Conservation (phyloP, 1,140 invertebrate genomes). For the Heliconius nattereri region DNA sequence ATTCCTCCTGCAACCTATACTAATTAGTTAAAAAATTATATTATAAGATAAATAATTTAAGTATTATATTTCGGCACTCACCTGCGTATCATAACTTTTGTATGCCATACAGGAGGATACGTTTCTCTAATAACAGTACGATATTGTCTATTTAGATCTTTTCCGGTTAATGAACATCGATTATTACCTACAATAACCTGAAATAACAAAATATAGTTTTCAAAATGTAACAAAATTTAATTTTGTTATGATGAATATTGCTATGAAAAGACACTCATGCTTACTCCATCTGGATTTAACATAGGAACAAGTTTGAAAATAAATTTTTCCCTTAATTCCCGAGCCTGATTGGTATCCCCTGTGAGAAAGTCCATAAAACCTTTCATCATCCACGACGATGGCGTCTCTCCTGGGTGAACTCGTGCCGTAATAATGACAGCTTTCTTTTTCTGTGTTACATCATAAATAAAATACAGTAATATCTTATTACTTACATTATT, state of each 20-base stretch:
- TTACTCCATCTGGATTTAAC: conserved; percentile 97
- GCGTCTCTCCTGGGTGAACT: conserved; percentile 98
- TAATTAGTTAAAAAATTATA: conserved; percentile 12
- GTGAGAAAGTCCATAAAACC: conserved; percentile 95
- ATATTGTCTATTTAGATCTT: conserved; percentile 94
- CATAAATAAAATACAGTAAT: neutral
- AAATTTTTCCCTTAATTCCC: conserved; percentile 93
- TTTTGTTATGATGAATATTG: neutral
- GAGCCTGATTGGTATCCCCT: conserved; percentile 88
- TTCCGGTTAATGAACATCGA: conserved; percentile 92
- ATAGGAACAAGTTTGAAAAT: conserved; percentile 98
- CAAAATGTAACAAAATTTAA: too few species aligned
- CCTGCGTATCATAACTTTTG: conserved; percentile 92
- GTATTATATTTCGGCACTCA: conserved; percentile 53
- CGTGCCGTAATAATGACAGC: conserved; percentile 93
- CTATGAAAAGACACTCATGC: conserved; percentile 24
- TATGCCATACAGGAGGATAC: conserved; percentile 96
- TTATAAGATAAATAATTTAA: neutral
- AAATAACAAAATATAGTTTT: conserved; percentile 43
- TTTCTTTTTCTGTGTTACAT: conserved; percentile 85
- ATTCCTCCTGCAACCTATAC: conserved; percentile 91
- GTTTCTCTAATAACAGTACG: conserved; percentile 93
- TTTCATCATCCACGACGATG: conserved; percentile 98
- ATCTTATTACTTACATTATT: too few species aligned
- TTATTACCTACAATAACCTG: conserved; percentile 94